phyloP scores from a whole-genome alignment of 2,797 vertebrate genomes.

The Channa striata region DNA sequence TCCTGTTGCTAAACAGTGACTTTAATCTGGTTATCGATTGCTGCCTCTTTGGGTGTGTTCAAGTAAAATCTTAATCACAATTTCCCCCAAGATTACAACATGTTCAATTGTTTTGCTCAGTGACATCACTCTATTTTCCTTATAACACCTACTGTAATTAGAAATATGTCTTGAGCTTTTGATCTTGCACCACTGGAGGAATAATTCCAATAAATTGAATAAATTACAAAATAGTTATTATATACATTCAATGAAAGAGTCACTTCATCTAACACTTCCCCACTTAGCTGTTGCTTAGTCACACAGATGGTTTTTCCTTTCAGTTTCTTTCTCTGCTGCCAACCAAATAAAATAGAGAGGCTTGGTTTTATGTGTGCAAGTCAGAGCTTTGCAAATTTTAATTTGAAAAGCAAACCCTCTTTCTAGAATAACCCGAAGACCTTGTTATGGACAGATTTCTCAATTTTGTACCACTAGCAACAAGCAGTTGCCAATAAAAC shows the following conservation, averaged over 20 bases:
- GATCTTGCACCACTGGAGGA: no score
- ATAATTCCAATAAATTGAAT: no score
- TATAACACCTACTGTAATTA: no score
- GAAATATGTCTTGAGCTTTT: no score
- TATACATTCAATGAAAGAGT: neutral
- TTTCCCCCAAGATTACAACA: no score
- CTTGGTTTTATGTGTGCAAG: neutral
- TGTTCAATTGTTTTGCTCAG: no score
- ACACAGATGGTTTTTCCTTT: neutral
- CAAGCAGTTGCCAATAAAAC: neutral
- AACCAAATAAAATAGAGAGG: neutral
- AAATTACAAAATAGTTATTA: neutral
- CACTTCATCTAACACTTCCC: neutral
- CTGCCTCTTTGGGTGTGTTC: no score
- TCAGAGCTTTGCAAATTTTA: neutral
- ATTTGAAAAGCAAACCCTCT: neutral
- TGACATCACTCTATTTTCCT: no score
- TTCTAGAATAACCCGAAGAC: neutral
- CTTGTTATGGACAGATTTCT: neutral
- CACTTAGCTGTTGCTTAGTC: neutral
- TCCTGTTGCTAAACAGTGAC: no score
- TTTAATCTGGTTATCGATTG: no score
- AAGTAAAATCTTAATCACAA: no score
- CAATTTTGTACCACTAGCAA: neutral
- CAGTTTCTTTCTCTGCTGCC: neutral